Percentiles rank a stretch among this genome's conserved stretches.
phyloP scores from a whole-genome alignment of 1,140 invertebrate species.

The Heliconius nattereri region DNA sequence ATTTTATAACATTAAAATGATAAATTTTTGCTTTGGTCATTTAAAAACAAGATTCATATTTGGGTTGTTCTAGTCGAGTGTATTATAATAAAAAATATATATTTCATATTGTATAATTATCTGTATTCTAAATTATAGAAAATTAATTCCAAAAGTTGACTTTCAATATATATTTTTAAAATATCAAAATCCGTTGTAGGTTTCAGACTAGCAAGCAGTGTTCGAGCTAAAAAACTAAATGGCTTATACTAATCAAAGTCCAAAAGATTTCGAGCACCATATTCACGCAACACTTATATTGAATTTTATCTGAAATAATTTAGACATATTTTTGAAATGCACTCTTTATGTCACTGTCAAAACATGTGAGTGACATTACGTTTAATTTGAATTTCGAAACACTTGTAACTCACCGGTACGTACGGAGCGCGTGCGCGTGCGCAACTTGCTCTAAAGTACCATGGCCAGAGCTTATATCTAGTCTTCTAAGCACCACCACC shows the following conservation, averaged over 20 bases:
- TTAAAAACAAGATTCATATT: no score
- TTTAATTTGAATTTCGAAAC: conserved; percentile 29
- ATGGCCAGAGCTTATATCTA: conserved; percentile 60
- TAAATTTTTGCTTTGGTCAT: no score
- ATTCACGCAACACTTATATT: not conserved
- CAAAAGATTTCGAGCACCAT: not conserved
- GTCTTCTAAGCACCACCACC: conserved; percentile 60
- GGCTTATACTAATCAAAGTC: not conserved
- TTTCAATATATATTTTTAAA: no score
- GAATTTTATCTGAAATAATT: not conserved
- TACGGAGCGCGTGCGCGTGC: conserved; percentile 63
- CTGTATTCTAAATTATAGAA: no score
- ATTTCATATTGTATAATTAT: no score
- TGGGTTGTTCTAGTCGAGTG: no score
- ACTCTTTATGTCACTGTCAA: conserved; percentile 24
- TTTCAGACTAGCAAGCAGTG: not conserved
- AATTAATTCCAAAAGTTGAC: no score
- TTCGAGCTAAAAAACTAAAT: not conserved
- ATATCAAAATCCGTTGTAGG: not conserved
- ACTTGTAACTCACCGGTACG: conserved; percentile 69
- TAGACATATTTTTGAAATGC: not conserved
- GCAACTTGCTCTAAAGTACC: conserved; percentile 56
- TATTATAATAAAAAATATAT: no score
- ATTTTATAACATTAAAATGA: no score
- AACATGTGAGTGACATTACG: conserved; percentile 21